Evolutionary conservation across 2,113 vertebrate genomes (phyloP).

Genomic region (Gopherus flavomarginatus): DNA sequence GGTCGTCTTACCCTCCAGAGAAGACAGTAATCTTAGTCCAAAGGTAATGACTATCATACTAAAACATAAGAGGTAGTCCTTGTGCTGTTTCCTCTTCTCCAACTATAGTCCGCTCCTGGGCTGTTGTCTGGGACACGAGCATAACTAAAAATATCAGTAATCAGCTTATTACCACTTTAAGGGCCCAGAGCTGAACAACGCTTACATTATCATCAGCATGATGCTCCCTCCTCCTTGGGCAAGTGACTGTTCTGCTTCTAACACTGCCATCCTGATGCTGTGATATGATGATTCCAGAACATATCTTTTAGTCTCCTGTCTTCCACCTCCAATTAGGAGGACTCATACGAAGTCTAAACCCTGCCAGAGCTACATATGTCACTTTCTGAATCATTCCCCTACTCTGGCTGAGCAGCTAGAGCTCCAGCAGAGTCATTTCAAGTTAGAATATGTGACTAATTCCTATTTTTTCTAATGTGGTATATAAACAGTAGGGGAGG

Average conservation of each 20-base stretch:
- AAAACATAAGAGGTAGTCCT: not conserved
- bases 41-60: not conserved
- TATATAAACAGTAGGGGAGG: not conserved
- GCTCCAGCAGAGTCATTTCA: not conserved
- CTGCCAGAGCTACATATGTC: fast-evolving
- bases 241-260: not conserved
- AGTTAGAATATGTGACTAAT: not conserved
- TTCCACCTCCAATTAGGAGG: not conserved
- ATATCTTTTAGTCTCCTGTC: not conserved
- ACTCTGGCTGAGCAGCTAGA: not conserved
- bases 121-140: not conserved
- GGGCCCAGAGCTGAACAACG: not conserved
- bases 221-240: not conserved
- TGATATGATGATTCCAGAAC: not conserved
- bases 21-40: not conserved
- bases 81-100: not conserved
- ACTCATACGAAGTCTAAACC: not conserved
- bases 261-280: not conserved
- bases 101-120: not conserved
- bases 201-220: not conserved
- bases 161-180: not conserved
- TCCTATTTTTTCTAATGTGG: not conserved
- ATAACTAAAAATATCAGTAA: fast-evolving
- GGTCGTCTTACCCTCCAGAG: not conserved
- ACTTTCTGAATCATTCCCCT: not conserved